These are phyloP conservation scores for Achatina immaculata DNA, from an alignment of 1,140 invertebrate genomes.

Conservation along the genomic window DNA sequence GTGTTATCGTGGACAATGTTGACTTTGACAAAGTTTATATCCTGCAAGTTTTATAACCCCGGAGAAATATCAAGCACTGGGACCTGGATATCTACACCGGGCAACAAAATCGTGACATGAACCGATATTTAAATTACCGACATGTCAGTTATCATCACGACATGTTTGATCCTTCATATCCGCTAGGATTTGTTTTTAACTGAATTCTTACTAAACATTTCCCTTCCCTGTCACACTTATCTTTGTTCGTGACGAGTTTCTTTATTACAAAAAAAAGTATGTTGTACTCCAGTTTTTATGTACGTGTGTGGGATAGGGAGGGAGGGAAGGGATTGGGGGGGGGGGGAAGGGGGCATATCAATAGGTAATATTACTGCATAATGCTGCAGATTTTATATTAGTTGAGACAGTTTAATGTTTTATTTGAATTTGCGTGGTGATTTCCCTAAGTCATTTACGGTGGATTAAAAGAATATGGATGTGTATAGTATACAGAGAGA, in stretches of 20 bases:
- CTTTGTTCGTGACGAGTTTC: not conserved
- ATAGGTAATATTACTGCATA: not conserved
- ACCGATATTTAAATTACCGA: not conserved
- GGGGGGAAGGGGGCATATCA: not conserved
- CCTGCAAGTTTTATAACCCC: no score
- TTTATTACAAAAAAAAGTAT: not conserved
- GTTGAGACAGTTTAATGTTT: not conserved
- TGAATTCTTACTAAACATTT: not conserved
- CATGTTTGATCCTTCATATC: not conserved
- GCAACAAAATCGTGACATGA: not conserved
- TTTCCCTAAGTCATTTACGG: not conserved
- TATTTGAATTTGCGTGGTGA: not conserved
- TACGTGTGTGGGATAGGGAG: not conserved
- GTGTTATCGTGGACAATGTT: no score
- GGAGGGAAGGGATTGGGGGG: not conserved
- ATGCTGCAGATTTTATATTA: not conserved
- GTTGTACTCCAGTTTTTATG: not conserved
- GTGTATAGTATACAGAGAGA: not conserved
- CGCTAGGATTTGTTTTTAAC: not conserved
- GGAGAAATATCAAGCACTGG: no score
- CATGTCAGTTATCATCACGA: not conserved
- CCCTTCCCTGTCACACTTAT: not conserved
- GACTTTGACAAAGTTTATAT: no score
- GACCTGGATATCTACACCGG: no score
- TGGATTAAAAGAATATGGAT: not conserved